Base-by-base conservation (phyloP, 2,888 invertebrate species). In the Aspidiotus rigidus region DNA sequence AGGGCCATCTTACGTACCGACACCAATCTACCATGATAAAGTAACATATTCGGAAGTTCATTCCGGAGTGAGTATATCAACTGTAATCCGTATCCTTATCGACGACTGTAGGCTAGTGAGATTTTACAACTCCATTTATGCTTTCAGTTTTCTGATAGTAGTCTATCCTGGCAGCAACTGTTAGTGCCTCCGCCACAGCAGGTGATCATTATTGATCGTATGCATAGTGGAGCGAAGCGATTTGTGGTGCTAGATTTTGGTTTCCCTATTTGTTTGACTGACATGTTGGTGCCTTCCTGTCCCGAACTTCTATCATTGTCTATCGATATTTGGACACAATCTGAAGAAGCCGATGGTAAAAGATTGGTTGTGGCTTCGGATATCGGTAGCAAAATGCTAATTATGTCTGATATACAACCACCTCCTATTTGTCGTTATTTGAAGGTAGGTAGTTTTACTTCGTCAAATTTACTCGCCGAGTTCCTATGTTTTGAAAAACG, bases 241-340 rank as follows among this genome's bases (percentile, higher is more conserved):
- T 93, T 89, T 80, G 92, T 94, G 70, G 90, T 92, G 11, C 81
- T 96, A 49, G 95, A 96, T 80, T 93, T 96, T 78, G 93, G 94
- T 6, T 87, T 89, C 74, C 86, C 89, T 0, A 83, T 94, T 66
- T 80, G 92, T 1, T 83, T 96, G 54, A 95, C 94, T 0, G 95
- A 95, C 78, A 80, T 94, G 74, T 83, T 88, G 75, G 86, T 92
- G 73, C 91, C 91, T 0, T 83, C 87, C 1, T 91, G 90, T 75
- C 84, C 85, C 71, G 90, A 91, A 77, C 79, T 93, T 70, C 89
- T 91, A 49, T 92, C 92, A 0, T 80, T 95, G 1, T 89, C 89
- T 73, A 87, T 96, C 74, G 94, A 95, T 78, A 87, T 92, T 69
- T 96, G 95, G 95, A 83, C 88, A 72, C 85, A 85, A 61, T 86